Conservation (phyloP, 2,888 invertebrate species). For the Tiliacea aurago region DNA sequence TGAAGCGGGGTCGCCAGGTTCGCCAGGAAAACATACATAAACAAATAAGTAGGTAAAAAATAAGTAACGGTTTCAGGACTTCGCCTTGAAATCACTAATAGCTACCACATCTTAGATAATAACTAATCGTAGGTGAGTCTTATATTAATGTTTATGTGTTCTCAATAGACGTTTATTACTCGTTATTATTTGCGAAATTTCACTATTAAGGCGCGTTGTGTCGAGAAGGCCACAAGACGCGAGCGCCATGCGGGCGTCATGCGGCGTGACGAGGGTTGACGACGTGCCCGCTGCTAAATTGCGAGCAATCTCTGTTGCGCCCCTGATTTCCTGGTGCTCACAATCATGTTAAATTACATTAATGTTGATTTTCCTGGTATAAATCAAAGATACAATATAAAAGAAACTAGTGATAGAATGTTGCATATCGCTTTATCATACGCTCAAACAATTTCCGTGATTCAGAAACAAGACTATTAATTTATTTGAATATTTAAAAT, state of each 20-base stretch:
- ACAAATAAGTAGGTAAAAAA: conserved; percentile 7
- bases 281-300: conserved; percentile 73
- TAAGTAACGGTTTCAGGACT: background rate
- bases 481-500: background rate
- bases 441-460: background rate
- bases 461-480: background rate
- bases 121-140: conserved; percentile 1
- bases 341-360: conserved; percentile 42
- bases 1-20: conserved; percentile 57
- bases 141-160: conserved; percentile 7
- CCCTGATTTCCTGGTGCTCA: conserved; percentile 69
- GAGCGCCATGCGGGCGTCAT: conserved; percentile 55
- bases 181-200: conserved; percentile 31
- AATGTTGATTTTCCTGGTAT: conserved; percentile 35
- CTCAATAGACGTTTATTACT: conserved; percentile 35
- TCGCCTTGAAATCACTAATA: background rate
- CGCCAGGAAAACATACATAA: background rate
- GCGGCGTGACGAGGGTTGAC: conserved; percentile 76
- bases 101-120: background rate
- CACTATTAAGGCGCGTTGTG: conserved; percentile 27
- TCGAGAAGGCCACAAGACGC: conserved; percentile 49
- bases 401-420: background rate
- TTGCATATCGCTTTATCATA: background rate
- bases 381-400: conserved; percentile 9
- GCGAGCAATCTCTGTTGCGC: conserved; percentile 67